Evolutionary conservation across 2,888 invertebrate genomes (phyloP).

Genomic region (Athetis lepigone): DNA sequence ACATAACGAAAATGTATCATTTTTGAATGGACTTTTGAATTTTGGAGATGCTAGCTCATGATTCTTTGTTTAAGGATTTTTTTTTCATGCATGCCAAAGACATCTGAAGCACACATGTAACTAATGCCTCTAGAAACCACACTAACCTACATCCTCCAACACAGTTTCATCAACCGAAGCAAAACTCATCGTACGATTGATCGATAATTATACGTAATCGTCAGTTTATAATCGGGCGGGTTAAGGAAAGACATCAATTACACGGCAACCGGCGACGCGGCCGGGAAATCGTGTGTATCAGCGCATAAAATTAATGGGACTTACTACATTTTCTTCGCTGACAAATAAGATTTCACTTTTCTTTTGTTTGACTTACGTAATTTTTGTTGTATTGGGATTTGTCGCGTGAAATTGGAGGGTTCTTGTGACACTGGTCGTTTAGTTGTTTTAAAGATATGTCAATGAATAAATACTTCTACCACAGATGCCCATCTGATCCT

Average conservation of each 20-base stretch:
- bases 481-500: no score
- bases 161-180: no score
- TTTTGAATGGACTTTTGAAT: no score
- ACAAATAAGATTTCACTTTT: constrained; percentile 67
- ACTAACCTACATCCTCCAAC: no score
- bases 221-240: constrained; percentile 34
- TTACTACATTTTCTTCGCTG: constrained; percentile 71
- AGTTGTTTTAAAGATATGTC: not conserved
- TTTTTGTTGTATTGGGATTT: constrained; percentile 27
- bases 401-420: constrained; percentile 29
- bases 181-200: constrained; percentile 20
- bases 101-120: no score
- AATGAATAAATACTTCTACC: no score
- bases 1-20: no score
- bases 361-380: constrained; percentile 51
- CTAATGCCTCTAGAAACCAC: not conserved
- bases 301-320: constrained; percentile 76
- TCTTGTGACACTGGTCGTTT: constrained; percentile 4
- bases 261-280: constrained; percentile 54
- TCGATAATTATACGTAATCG: constrained; percentile 46
- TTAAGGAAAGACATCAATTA: constrained; percentile 79
- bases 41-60: no score
- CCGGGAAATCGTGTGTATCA: constrained; percentile 77
- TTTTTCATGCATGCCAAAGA: no score
- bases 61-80: no score